Evolutionary conservation across 2,113 vertebrate species (phyloP), one percentile per base, ranked within the genome.

Genomic region (Corythoichthys intestinalis): DNA sequence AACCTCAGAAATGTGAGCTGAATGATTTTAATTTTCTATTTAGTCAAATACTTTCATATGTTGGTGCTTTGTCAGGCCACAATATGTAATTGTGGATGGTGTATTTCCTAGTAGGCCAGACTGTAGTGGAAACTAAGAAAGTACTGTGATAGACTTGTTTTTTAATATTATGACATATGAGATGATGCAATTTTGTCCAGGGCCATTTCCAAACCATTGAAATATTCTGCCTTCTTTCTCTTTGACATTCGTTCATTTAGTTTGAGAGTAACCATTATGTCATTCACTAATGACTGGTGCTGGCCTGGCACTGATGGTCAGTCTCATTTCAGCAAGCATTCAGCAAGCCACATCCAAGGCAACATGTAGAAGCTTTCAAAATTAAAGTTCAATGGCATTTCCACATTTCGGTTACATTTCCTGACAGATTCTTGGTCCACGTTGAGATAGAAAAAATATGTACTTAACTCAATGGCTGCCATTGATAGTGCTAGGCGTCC

Each of bases 221-320:
- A 58, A 5, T 4, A 58, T 35, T 58, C 56, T 13, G 37, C 56
- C 11, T 35, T 57, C 9, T 35, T 34, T 34, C 20, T 57, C 54
- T 4, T 57, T 57, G 15, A 14, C 28, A 4, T 37, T 52, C n/a
- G 6, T 17, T 7, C 17, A 12, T 13, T 58, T 58, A 35, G 56
- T 58, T 35, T 15, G 28, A 58, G 28, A 35, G 37, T 37, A 37
- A 58, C 4, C 56, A 37, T 58, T 58, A 58, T 58, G 28, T 35
- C 56, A 58, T 58, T 58, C 56, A 37, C 56, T 58, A 12, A 52
- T 52, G 50, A 52, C 50, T n/a, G 50, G 15, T 52, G 50, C 50
- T 52, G 50, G 50, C n/a, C 50, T 52, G 50, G 50, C 50, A 6
- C n/a, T 7, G 15, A 13, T 34, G 15, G 34, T 58, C 54, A 35